Conservation (phyloP, 2,888 invertebrate genomes). For the Drosophila antonietae region DNA sequence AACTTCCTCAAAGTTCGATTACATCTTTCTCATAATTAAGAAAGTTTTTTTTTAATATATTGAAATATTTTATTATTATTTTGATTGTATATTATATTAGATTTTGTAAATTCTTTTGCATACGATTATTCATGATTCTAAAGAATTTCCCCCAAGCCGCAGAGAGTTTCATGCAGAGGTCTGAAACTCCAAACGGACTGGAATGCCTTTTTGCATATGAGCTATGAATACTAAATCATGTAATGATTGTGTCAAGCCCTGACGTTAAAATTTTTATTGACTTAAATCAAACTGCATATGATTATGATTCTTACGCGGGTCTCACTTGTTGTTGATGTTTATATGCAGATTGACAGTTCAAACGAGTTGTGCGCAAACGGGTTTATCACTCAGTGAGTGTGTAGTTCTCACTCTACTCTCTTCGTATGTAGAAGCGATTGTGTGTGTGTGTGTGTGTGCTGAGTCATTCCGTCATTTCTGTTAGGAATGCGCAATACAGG, state of each 20-base stretch:
- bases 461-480: slow-evolving; percentile 55
- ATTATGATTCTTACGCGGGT: slow-evolving; percentile 34
- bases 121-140: slow-evolving; percentile 39
- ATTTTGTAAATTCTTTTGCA: slow-evolving; percentile 39
- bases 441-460: slow-evolving; percentile 18
- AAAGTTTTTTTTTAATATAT: background rate
- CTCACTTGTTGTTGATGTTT: slow-evolving; percentile 8
- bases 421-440: background rate
- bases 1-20: background rate
- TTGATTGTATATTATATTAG: background rate
- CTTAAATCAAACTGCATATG: slow-evolving; percentile 36
- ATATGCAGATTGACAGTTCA: slow-evolving; percentile 11
- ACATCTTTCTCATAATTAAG: background rate
- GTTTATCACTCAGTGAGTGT: slow-evolving; percentile 25
- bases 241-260: slow-evolving; percentile 24
- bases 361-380: slow-evolving; percentile 43
- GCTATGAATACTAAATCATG: slow-evolving; percentile 42
- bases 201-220: slow-evolving; percentile 18
- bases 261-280: slow-evolving; percentile 14
- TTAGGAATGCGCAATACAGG: slow-evolving; percentile 30
- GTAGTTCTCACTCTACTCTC: background rate
- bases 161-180: background rate
- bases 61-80: slow-evolving; percentile 1
- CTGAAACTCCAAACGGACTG: slow-evolving; percentile 12
- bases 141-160: slow-evolving; percentile 11